These are phyloP conservation scores for Neoitamus cyanurus DNA, from an alignment of 2,888 invertebrate species.

Conservation along the genomic window DNA sequence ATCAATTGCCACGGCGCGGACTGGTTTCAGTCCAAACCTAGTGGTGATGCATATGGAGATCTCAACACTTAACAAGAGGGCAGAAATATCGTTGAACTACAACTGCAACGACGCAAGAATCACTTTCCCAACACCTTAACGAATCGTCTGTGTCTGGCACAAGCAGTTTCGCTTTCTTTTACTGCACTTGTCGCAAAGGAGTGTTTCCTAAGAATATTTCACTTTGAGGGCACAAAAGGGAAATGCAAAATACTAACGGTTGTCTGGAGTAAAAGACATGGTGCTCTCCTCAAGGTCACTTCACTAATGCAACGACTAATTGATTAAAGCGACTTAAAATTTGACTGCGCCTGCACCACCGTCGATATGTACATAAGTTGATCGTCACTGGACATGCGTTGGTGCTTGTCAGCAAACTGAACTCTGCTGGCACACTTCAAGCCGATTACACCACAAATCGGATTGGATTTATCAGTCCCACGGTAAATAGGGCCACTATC, in stretches of 20 bases:
- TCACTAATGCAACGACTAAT: not conserved
- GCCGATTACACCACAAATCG: not conserved
- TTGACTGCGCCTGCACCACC: not conserved
- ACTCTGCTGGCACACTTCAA: not conserved
- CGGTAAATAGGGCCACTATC: not conserved
- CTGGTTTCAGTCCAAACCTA: not conserved
- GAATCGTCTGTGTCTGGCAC: not conserved
- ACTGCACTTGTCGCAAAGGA: not conserved
- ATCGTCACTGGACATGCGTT: not conserved
- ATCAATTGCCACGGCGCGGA: not conserved
- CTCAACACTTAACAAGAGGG: not conserved
- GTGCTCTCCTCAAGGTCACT: not conserved
- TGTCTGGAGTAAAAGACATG: not conserved
- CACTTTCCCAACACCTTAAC: not conserved
- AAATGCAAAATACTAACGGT: not conserved
- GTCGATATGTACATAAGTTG: not conserved
- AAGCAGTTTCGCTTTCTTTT: not conserved
- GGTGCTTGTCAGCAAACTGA: not conserved
- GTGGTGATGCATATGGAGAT: not conserved
- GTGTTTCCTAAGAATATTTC: not conserved
- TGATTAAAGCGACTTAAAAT: not conserved
- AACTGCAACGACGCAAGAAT: not conserved
- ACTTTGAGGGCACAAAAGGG: not conserved
- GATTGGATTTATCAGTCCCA: not conserved
- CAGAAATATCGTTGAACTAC: not conserved